Evolutionary conservation across 2,797 vertebrate genomes (phyloP).

Genomic region (Microchirus variegatus): DNA sequence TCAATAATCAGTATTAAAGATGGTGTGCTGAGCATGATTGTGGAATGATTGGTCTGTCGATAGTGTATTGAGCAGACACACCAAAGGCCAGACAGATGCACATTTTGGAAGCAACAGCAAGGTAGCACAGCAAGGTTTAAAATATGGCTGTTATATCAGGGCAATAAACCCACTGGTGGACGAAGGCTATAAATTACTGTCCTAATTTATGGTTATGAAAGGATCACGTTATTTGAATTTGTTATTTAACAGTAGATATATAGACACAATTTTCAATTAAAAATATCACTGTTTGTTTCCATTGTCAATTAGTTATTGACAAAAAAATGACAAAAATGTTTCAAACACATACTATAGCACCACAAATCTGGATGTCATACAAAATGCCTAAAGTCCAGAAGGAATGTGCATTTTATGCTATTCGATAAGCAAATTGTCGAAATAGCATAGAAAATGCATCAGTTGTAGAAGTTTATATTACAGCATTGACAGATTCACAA

Average conservation of each 20-base stretch:
- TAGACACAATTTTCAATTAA: background rate
- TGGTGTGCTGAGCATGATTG: slow-evolving; percentile 93
- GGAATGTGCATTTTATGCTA: too few relatives aligned
- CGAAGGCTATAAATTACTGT: slow-evolving; percentile 8
- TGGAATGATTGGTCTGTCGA: slow-evolving; percentile 93
- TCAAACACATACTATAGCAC: too few relatives aligned
- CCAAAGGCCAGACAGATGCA: slow-evolving; percentile 63
- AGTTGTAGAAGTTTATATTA: slow-evolving; percentile 50
- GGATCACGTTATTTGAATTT: background rate
- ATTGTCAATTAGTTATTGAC: too few relatives aligned
- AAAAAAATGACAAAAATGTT: too few relatives aligned
- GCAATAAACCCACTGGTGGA: slow-evolving; percentile 43
- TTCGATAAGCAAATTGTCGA: too few relatives aligned
- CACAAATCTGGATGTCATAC: too few relatives aligned
- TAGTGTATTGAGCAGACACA: slow-evolving; percentile 79
- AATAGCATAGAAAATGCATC: too few relatives aligned
- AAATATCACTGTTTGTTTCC: too few relatives aligned
- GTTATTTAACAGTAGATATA: background rate
- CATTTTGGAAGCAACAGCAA: slow-evolving; percentile 63
- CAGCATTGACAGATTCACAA: slow-evolving; percentile 40
- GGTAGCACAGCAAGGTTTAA: slow-evolving; percentile 52
- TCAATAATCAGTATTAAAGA: slow-evolving; percentile 96
- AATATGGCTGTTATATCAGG: slow-evolving; percentile 50
- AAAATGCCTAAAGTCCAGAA: too few relatives aligned
- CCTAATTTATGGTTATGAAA: slow-evolving; percentile 15